Evolutionary conservation across 1,140 invertebrate species (phyloP).

Genomic region (Chrysopa pallens): DNA sequence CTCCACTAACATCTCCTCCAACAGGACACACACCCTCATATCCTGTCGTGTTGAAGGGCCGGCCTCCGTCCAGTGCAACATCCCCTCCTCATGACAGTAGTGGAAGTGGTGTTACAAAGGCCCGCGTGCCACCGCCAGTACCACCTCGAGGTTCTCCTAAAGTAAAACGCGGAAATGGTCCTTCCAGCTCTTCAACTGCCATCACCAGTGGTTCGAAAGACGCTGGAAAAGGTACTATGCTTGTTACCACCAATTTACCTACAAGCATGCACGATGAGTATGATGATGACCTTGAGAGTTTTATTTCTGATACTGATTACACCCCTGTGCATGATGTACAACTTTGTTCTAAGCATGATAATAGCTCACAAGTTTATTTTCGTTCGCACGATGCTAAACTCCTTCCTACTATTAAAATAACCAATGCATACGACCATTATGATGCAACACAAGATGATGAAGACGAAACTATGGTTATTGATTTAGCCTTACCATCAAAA

Average conservation of each 20-base stretch:
- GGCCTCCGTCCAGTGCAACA: constrained; percentile 17
- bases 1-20: constrained; percentile 34
- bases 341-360: neutral
- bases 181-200: constrained; percentile 6
- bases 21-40: constrained; percentile 26
- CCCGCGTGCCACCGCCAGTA: constrained; percentile 59
- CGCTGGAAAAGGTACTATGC: constrained; percentile 1
- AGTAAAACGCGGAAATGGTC: constrained; percentile 27
- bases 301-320: neutral
- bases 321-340: neutral
- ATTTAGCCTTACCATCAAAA: neutral
- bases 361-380: neutral
- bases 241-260: constrained; percentile 1
- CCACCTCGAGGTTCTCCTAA: constrained; percentile 61
- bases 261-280: neutral
- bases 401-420: neutral
- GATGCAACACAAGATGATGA: neutral
- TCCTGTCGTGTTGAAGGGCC: constrained; percentile 26
- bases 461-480: neutral
- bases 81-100: constrained; percentile 16
- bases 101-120: constrained; percentile 27
- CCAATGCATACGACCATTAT: no score
- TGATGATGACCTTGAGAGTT: neutral
- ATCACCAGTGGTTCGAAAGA: neutral
- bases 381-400: no score